Evolutionary conservation across 2,113 vertebrate genomes (phyloP).

Genomic region (Scomber colias): DNA sequence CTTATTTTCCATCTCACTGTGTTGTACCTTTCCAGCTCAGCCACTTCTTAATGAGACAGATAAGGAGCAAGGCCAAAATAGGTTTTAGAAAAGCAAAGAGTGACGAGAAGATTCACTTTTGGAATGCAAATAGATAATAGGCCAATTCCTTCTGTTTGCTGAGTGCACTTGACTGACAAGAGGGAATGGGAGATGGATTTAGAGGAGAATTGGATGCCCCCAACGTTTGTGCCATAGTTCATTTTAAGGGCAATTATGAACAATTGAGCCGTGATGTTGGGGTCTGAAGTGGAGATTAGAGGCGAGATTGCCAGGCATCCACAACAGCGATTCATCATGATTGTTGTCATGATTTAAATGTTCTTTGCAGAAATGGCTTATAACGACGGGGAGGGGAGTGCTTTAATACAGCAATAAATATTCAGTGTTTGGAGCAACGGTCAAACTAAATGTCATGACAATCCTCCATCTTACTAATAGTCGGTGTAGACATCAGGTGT

Average conservation of each 20-base stretch:
- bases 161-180: conserved; percentile 69
- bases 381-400: conserved; percentile 11
- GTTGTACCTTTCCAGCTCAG: conserved; percentile 9
- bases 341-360: conserved; percentile 75
- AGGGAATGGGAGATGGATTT: conserved; percentile 66
- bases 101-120: conserved; percentile 58
- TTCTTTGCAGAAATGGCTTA: conserved; percentile 56
- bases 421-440: conserved; percentile 71
- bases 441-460: conserved; percentile 77
- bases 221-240: conserved; percentile 76
- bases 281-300: conserved; percentile 76
- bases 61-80: conserved; percentile 42
- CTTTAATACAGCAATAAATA: conserved; percentile 80
- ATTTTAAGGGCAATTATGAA: conserved; percentile 77
- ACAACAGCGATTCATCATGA: conserved; percentile 69
- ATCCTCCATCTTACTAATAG: conserved; percentile 65
- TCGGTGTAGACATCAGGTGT: conserved; percentile 29
- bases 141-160: conserved; percentile 51
- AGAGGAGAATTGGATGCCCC: conserved; percentile 61
- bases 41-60: conserved; percentile 48
- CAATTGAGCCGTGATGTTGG: conserved; percentile 72
- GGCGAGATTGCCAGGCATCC: conserved; percentile 69
- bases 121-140: conserved; percentile 68
- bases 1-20: background rate
- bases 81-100: conserved; percentile 43